phyloP scores from a whole-genome alignment of 2,888 invertebrate genomes.

The Cephus pulcher region DNA sequence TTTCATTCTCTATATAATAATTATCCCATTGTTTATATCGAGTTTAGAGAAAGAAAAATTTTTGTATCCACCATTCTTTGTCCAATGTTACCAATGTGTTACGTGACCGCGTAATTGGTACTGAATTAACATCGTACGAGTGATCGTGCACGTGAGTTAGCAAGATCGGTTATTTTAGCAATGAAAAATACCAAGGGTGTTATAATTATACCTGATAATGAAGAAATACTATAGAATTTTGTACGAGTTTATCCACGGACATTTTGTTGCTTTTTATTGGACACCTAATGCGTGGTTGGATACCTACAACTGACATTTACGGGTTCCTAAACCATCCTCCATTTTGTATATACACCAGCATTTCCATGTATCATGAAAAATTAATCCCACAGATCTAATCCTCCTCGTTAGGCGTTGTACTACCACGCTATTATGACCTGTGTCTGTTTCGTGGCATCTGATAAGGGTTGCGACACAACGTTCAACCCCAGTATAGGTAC shows the following conservation, averaged over 20 bases:
- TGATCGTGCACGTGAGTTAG: background rate
- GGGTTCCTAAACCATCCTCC: background rate
- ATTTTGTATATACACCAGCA: background rate
- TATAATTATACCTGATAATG: background rate
- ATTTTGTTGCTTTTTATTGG: background rate
- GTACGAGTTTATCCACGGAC: background rate
- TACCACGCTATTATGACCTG: slow-evolving; percentile 31
- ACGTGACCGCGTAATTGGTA: background rate
- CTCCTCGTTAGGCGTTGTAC: slow-evolving; percentile 41
- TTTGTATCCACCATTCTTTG: background rate
- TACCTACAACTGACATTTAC: background rate
- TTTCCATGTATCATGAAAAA: slow-evolving; percentile 23
- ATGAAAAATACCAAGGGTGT: background rate
- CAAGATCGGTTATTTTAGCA: background rate
- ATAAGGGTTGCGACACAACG: background rate
- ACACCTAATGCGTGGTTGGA: background rate
- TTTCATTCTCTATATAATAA: no score
- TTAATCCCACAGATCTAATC: slow-evolving; percentile 45
- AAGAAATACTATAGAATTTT: background rate
- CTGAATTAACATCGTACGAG: background rate
- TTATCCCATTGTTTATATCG: background rate
- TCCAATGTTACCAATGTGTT: background rate
- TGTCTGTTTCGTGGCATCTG: slow-evolving; percentile 3
- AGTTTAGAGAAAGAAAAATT: background rate
- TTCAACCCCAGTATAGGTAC: background rate